Base-by-base conservation (phyloP, 2,113 vertebrate species). In the Coracopsis vasa region DNA sequence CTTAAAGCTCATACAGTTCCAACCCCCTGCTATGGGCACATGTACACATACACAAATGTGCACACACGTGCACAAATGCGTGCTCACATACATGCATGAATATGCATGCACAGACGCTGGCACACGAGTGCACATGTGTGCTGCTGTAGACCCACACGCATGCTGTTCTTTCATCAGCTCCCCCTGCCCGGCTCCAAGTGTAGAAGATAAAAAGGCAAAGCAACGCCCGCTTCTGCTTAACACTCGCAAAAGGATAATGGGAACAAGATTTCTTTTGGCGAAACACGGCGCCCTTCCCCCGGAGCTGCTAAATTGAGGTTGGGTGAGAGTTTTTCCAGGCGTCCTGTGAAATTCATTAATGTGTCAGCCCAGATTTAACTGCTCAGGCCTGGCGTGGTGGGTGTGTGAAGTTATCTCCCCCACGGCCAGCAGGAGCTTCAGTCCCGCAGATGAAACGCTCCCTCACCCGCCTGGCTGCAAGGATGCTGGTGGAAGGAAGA, bases 291-390 rank as follows among this genome's bases (percentile, higher is more conserved):
- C 80, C 83, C 88, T 5, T 94, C 89, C 90, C 87, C 82, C 75
- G 7, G 3, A 1, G 27, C 85, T 4, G 71, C 71, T 94, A 95
- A 92, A 95, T 78, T 74, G 83, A 94, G 79, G 94, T 56, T 86
- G 81, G 96, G 97, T 94, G 97, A 97, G 96, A 97, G 96, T 95
- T 97, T 97, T 97, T 97, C 96, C 97, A 97, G 97, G 97, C 95
- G 1, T 72, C 74, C 97, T 97, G 97, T 96, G 97, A 97, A 98
- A 97, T 97, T 97, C 97, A 97, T 97, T 97, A 98, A 97, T 18
- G 41, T 97, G 97, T 97, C 93, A 86, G 93, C 75, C 87, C 70
- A 69, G 90, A 91, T 97, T 96, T 96, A 97, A 97, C 96, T 92
- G 95, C 93, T 79, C 19, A 47, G 79, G 96, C 80, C 96, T 95